Percentiles rank a stretch among this genome's conserved stretches.
These are phyloP conservation scores for Hyposoter didymator DNA, from an alignment of 2,888 invertebrate genomes.

Conservation along the genomic window DNA sequence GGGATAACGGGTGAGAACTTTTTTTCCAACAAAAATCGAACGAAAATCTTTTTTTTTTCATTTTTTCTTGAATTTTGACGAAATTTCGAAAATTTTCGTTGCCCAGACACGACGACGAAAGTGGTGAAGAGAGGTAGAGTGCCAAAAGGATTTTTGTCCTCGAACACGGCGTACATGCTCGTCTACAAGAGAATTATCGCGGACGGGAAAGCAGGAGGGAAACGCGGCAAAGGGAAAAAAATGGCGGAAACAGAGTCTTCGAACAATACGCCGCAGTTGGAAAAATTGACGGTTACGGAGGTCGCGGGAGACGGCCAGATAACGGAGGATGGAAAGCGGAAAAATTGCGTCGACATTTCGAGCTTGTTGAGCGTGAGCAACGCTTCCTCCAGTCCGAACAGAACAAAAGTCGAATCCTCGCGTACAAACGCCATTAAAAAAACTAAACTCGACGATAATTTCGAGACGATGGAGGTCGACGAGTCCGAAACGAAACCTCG, in stretches of 20 bases:
- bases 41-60: no score
- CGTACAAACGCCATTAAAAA: conserved; percentile 48
- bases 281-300: conserved; percentile 68
- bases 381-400: background rate
- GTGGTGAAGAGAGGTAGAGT: conserved; percentile 80
- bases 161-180: conserved; percentile 88
- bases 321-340: conserved; percentile 60
- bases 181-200: conserved; percentile 84
- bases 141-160: conserved; percentile 85
- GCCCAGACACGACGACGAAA: conserved; percentile 76
- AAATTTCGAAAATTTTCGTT: background rate
- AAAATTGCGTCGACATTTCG: conserved; percentile 65
- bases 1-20: conserved; percentile 76
- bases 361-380: conserved; percentile 17
- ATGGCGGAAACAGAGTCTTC: conserved; percentile 60
- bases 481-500: conserved; percentile 38
- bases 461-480: conserved; percentile 51
- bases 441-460: conserved; percentile 48
- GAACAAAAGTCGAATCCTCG: conserved; percentile 21
- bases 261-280: conserved; percentile 66
- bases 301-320: conserved; percentile 45
- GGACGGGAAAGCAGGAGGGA: conserved; percentile 39
- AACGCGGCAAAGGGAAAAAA: conserved; percentile 56
- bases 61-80: no score
- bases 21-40: background rate